Evolutionary conservation across 92 coral and sea anemone genomes (phyloP).

Genomic region (Bergia sp.): DNA sequence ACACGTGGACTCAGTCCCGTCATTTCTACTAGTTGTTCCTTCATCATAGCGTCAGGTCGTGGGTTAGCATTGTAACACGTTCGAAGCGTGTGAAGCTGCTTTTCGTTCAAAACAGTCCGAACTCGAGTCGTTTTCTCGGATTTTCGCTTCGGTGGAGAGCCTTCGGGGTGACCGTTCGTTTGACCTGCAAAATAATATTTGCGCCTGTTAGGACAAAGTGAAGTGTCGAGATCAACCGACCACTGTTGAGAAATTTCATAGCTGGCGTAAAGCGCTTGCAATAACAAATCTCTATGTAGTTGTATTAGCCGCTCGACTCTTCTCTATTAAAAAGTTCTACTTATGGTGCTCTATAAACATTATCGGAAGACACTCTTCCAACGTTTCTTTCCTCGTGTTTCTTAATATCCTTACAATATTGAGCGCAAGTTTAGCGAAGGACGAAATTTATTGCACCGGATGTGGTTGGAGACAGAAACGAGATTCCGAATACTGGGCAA

Average conservation of each 20-base stretch:
- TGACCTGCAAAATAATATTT: constrained; percentile 69
- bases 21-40: constrained; percentile 99
- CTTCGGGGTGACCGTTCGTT: constrained; percentile 74
- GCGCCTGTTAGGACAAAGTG: constrained; percentile 21
- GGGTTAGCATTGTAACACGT: constrained; percentile 98
- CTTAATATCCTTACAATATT: constrained; percentile 29
- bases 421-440: constrained; percentile 38
- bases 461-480: constrained; percentile 62
- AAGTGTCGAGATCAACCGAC: constrained; percentile 21
- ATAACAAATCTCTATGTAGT: constrained; percentile 1
- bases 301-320: neutral
- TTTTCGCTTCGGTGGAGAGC: constrained; percentile 68
- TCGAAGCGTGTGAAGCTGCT: constrained; percentile 94
- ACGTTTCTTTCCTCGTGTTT: neutral
- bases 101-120: constrained; percentile 95
- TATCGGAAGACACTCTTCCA: neutral
- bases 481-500: constrained; percentile 41
- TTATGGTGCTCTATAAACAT: neutral
- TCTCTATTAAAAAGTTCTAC: constrained; percentile 1
- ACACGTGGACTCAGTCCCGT: constrained; percentile 98
- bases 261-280: neutral
- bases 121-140: constrained; percentile 87
- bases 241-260: constrained; percentile 18
- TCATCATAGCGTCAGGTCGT: constrained; percentile 99
- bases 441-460: constrained; percentile 67